Evolutionary conservation across 2,888 invertebrate species (phyloP).

Genomic region (Lomographa bimaculata): DNA sequence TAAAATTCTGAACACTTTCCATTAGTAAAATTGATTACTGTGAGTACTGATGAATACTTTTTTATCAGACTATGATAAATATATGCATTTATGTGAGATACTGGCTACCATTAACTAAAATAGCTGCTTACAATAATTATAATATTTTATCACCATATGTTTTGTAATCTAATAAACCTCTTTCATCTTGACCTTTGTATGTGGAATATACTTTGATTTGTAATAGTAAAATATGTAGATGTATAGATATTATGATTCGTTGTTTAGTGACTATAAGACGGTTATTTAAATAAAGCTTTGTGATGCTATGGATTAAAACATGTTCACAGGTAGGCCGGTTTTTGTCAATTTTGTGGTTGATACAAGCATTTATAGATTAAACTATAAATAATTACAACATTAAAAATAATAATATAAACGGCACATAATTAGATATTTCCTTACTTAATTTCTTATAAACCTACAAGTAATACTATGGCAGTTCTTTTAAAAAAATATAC

Average conservation of each 20-base stretch:
- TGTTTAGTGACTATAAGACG: conserved; percentile 41
- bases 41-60: conserved; percentile 4
- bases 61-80: conserved; percentile 27
- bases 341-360: conserved; percentile 14
- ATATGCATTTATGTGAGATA: conserved; percentile 31
- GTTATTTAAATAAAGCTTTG: conserved; percentile 43
- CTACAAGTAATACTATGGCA: conserved; percentile 63
- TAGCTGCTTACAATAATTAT: conserved; percentile 16
- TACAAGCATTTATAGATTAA: conserved; percentile 26
- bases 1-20: conserved; percentile 42
- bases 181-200: conserved; percentile 30
- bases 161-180: conserved; percentile 33
- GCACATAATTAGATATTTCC: conserved; percentile 53
- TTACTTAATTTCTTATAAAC: conserved; percentile 53
- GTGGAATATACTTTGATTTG: conserved; percentile 13
- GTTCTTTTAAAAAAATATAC: conserved; percentile 81
- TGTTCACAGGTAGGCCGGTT: conserved; percentile 32
- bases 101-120: conserved; percentile 40
- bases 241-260: conserved; percentile 24
- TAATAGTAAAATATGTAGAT: conserved; percentile 23
- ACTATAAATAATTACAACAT: conserved; percentile 43
- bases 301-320: conserved; percentile 22
- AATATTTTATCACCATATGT: conserved; percentile 36
- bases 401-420: conserved; percentile 57
- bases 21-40: conserved; percentile 29